Base-by-base conservation (phyloP, 2,888 invertebrate species). In the Dilophus febrilis region DNA sequence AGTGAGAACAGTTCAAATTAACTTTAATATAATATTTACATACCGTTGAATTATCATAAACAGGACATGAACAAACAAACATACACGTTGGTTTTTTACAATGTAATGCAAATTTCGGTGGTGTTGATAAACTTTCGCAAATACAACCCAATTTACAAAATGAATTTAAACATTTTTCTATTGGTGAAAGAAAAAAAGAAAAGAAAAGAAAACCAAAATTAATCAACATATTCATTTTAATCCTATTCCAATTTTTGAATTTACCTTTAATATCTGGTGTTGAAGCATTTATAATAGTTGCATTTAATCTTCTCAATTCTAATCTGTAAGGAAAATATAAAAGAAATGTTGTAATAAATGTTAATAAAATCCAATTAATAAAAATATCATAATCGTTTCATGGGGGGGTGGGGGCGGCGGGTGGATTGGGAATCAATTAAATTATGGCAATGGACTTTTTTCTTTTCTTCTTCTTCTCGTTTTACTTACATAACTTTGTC, bases 131-230 rank as follows among this genome's bases (percentile, higher is more conserved):
- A 48, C 76, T 77, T 37, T 65, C 61, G 51, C 81, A 81, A 30
- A 81, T 53, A 52, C 81, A 81, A 4, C 80, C 81, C 40, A 77
- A 55, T 42, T 55, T 55, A 51, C 81, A 81, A 53, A 56, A 64
- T 6, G 63, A 58, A 48, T 75, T 71, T 1, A 44, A 46, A 51
- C 80, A 80, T 27, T 14, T 26, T 31, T 31, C 31, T 3, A 28
- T 33, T 12, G 31, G 29, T 38, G 16, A 14, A 38, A 22, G n/a
- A n/a, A n/a, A n/a, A n/a, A n/a, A n/a, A n/a, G n/a, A n/a, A n/a
- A n/a, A n/a, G n/a, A n/a, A n/a, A n/a, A n/a, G 51, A 81, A 81
- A 30, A 81, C 53, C 52, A 81, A 81, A 4, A 80, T 80, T 40
- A 77, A 55, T 42, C 55, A 55, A 51, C 81, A 81, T 53, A 56